phyloP scores from a whole-genome alignment of 2,888 invertebrate genomes.

The Volucella inanis region DNA sequence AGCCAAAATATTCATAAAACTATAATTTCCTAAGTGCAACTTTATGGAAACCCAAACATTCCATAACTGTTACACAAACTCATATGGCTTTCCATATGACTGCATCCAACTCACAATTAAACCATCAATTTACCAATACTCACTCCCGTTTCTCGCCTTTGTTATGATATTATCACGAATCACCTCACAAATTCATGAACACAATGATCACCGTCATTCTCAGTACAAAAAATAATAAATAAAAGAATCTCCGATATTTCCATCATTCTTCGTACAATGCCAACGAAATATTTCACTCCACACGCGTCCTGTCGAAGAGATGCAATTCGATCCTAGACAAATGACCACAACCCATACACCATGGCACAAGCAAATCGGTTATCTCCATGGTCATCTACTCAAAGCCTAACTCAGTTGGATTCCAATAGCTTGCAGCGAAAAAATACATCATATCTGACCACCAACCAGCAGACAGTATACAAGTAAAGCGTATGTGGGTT shows the following conservation, averaged over 20 bases:
- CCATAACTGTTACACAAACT: no score
- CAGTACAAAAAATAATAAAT: conserved; percentile 17
- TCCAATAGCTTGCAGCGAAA: conserved; percentile 14
- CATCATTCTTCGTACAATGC: conserved; percentile 47
- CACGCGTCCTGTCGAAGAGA: conserved; percentile 50
- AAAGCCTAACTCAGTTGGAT: conserved; percentile 50
- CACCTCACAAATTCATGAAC: conserved; percentile 21
- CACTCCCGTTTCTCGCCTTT: conserved; percentile 46
- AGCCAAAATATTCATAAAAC: not conserved
- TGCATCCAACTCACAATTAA: not conserved
- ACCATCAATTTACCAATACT: conserved; percentile 30
- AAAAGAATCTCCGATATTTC: conserved; percentile 28
- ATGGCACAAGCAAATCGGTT: conserved; percentile 55
- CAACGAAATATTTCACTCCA: conserved; percentile 68
- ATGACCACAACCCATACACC: conserved; percentile 58
- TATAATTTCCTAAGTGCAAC: not conserved
- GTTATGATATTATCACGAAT: conserved; percentile 40
- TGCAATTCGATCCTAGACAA: conserved; percentile 62
- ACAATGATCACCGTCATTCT: conserved; percentile 38
- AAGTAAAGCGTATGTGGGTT: conserved; percentile 52
- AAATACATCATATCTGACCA: conserved; percentile 34
- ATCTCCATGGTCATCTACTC: conserved; percentile 39
- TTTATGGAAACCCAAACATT: not conserved
- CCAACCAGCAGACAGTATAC: not conserved
- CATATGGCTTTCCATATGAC: no score